A percentile compares a stretch with the other conserved stretches of the same genome.
Conservation (phyloP, 1,140 invertebrate genomes). For the Condylostylus longicornis region DNA sequence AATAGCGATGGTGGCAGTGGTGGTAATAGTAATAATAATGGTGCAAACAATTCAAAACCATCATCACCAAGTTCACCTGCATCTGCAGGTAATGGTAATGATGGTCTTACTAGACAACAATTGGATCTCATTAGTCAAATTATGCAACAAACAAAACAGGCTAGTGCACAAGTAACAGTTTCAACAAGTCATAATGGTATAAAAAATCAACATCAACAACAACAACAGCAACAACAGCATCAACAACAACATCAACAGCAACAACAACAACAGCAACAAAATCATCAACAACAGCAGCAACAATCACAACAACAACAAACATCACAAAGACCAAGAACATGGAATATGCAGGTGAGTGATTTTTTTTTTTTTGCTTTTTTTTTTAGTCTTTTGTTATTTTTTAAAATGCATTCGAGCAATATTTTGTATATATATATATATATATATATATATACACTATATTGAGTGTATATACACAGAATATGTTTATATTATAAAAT, state of each 20-base stretch:
- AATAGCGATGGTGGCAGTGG: slow-evolving; percentile 27
- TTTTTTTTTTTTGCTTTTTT: not conserved
- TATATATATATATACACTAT: too few species aligned
- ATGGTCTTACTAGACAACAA: slow-evolving; percentile 54
- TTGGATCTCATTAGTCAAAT: slow-evolving; percentile 62
- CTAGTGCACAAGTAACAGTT: slow-evolving; percentile 27
- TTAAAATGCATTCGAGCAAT: too few species aligned
- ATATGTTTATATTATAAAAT: too few species aligned
- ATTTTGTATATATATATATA: too few species aligned
- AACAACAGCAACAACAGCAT: slow-evolving; percentile 18
- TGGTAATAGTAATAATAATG: slow-evolving; percentile 24
- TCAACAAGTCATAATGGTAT: slow-evolving; percentile 34
- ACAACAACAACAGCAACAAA: slow-evolving; percentile 18
- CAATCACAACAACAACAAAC: slow-evolving; percentile 7
- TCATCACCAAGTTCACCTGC: slow-evolving; percentile 27
- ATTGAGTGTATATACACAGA: too few species aligned
- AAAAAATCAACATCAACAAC: slow-evolving; percentile 23
- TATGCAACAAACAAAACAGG: slow-evolving; percentile 55
- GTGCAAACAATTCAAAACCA: slow-evolving; percentile 13
- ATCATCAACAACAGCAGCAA: slow-evolving; percentile 12
- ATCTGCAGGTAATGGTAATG: slow-evolving; percentile 37
- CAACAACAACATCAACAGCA: slow-evolving; percentile 10
- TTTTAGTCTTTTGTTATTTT: too few species aligned
- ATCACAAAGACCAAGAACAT: slow-evolving; percentile 28
- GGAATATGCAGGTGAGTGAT: slow-evolving; percentile 33